Conservation (phyloP, 2,888 invertebrate genomes). For the Parnassius orleans region DNA sequence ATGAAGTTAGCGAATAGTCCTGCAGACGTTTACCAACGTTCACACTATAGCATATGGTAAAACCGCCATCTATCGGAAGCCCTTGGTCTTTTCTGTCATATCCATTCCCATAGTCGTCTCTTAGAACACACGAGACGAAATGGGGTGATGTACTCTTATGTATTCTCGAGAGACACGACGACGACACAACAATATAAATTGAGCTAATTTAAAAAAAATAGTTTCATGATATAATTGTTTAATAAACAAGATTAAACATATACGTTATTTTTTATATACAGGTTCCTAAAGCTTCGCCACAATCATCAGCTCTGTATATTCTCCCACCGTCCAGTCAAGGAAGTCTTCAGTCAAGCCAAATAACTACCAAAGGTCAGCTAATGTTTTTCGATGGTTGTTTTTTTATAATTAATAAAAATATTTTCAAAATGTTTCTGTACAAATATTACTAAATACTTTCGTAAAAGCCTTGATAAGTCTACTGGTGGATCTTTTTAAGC, state of each 20-base stretch:
- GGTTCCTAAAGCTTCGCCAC: constrained; percentile 67
- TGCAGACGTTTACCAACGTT: background rate
- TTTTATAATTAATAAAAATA: background rate
- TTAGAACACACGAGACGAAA: no score
- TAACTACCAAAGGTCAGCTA: constrained; percentile 63
- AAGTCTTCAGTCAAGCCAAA: constrained; percentile 56
- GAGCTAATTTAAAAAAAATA: no score
- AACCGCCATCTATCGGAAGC: no score
- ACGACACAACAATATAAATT: no score
- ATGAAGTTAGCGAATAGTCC: no score
- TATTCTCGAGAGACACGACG: no score
- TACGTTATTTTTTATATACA: constrained; percentile 30
- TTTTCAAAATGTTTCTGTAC: background rate
- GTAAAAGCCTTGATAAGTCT: background rate
- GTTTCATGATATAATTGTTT: no score
- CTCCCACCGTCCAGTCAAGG: constrained; percentile 66
- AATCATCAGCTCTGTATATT: constrained; percentile 61
- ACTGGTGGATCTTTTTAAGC: no score
- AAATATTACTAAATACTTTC: background rate
- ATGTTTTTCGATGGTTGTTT: background rate
- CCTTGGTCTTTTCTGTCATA: no score
- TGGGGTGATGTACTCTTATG: no score
- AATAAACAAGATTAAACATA: no score
- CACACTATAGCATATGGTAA: background rate
- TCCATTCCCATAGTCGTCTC: no score